Evolutionary conservation across 64 coral and sea anemone genomes (phyloP), one percentile per base, ranked within the genome.

Genomic region (Porites australiensis): DNA sequence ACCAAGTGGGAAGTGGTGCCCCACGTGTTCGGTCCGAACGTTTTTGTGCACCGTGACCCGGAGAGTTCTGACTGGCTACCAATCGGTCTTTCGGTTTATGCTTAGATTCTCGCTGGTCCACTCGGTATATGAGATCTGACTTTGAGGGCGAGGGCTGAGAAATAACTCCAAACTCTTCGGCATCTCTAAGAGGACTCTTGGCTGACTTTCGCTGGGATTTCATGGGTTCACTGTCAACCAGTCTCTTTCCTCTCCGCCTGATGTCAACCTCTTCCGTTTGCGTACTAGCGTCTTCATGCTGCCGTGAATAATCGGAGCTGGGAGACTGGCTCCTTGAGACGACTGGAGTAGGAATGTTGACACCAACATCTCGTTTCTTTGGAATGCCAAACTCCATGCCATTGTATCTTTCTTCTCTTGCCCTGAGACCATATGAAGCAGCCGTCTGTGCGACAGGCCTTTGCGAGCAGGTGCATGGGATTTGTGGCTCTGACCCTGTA

Each of bases 1-100:
- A 94, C 95, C 95, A 98, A 23, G 62, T 59, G 3, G 95, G 95
- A 3, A 23, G 50, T n/a, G 74, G 89, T 44, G 37, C 82, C 82
- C 88, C 61, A 75, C 21, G 78, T 64, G 18, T 78, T 23, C 44
- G 7, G 46, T 84, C 81, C 67, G 62, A 48, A n/a, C 15, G 53
- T 3, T 18, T 23, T 68, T 45, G 57, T 2, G 50, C 13, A 9
- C 86, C 53, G 13, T 88, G 73, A 59, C 45, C 69, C 14, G 82
- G 91, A 5, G 91, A 93, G n/a, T 93, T 93, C 64, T 93, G 91
- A 70, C 83, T 87, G 2, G 91, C 58, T 20, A 93, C 44, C 51
- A 77, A 50, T 11, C 91, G 72, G 2, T 93, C 91, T 53, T 87
- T 87, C 9, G 71, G 59, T 50, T 70, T 91, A 84, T 45, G 47